Conservation (phyloP, 92 coral and sea anemone genomes). For the Phymanthus crucifer region DNA sequence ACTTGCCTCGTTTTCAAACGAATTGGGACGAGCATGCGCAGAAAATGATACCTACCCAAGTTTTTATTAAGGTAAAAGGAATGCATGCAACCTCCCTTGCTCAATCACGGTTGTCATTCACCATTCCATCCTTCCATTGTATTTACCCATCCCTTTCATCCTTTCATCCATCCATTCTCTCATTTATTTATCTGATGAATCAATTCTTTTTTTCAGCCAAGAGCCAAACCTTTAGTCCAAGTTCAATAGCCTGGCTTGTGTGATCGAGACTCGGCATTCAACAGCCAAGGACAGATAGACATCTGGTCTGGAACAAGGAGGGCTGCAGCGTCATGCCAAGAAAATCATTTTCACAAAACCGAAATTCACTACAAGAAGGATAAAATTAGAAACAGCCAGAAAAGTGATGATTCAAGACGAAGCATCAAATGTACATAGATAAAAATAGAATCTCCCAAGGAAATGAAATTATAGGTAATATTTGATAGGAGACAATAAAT, state of each 20-base stretch:
- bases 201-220: background rate
- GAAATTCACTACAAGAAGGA: background rate
- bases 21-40: slow-evolving; percentile 93
- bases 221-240: background rate
- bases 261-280: background rate
- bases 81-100: too few species aligned
- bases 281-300: too few species aligned
- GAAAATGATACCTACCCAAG: slow-evolving; percentile 89
- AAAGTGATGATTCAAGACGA: background rate
- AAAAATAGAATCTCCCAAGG: background rate
- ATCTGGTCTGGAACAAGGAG: too few species aligned
- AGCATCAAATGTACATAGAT: background rate
- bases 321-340: too few species aligned
- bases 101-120: background rate
- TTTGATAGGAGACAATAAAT: background rate
- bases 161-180: too few species aligned
- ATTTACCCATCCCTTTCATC: too few species aligned
- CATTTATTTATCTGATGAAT: background rate
- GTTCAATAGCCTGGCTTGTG: background rate
- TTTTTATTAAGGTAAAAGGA: slow-evolving; percentile 77
- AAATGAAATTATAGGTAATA: background rate
- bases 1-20: slow-evolving; percentile 89
- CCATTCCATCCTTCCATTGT: background rate
- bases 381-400: background rate
- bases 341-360: background rate